These are phyloP conservation scores for Phylloscopus whistleri DNA, from an alignment of 2,113 vertebrate genomes.

Conservation along the genomic window DNA sequence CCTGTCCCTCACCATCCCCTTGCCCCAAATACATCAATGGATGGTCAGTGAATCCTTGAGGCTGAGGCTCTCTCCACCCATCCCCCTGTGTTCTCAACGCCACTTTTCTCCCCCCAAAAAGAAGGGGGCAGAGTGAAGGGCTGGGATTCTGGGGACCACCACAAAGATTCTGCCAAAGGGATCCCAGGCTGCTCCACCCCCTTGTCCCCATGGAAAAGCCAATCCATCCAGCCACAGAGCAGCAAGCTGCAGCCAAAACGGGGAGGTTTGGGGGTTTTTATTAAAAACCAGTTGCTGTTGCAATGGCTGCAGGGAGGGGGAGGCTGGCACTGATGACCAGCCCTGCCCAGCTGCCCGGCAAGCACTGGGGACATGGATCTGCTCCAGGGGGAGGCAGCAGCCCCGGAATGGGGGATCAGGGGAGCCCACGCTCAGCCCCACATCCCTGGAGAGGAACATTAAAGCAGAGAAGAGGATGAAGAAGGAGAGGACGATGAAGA, in stretches of 20 bases:
- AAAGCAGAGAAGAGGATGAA: neutral
- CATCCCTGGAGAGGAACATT: neutral
- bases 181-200: neutral
- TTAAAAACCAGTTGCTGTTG: neutral
- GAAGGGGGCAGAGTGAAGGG: neutral
- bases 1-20: neutral
- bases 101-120: neutral
- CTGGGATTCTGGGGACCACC: neutral
- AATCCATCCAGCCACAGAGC: neutral
- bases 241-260: neutral
- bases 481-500: slow-evolving; percentile 1
- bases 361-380: neutral
- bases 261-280: neutral
- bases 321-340: neutral
- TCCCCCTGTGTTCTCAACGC: neutral
- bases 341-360: neutral
- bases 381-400: neutral
- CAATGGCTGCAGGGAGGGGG: neutral
- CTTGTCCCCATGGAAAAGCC: neutral
- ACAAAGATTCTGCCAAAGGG: neutral
- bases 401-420: too few species aligned
- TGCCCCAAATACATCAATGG: neutral
- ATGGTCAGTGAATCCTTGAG: neutral
- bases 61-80: neutral
- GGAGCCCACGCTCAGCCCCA: neutral